Conservation (phyloP, 2,888 invertebrate species). For the Linnaemya vulpina region DNA sequence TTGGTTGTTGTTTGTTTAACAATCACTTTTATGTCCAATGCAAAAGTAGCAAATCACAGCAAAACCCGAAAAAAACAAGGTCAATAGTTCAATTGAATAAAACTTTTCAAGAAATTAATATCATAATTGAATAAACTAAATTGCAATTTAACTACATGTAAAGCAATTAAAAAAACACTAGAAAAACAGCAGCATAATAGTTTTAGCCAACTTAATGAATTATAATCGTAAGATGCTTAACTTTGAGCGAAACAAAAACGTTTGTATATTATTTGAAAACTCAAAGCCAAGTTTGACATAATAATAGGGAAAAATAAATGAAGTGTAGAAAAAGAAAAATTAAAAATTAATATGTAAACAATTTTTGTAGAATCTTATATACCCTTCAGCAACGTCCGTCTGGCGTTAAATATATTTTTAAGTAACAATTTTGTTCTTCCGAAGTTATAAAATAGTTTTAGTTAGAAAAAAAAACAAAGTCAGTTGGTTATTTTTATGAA, state of each 20-base stretch:
- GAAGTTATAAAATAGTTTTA: too few relatives aligned
- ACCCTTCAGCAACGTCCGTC: too few relatives aligned
- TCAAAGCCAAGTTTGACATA: too few relatives aligned
- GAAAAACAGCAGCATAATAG: neutral
- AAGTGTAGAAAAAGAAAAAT: too few relatives aligned
- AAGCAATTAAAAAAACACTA: neutral
- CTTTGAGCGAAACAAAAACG: neutral
- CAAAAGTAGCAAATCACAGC: conserved; percentile 13
- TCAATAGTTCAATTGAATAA: conserved; percentile 64
- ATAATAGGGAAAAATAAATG: too few relatives aligned
- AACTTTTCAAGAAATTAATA: conserved; percentile 18
- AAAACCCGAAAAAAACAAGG: conserved; percentile 56
- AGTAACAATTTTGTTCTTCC: too few relatives aligned
- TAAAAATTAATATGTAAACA: neutral
- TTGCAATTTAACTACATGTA: conserved; percentile 1
- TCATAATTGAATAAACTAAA: too few relatives aligned
- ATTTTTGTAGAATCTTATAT: too few relatives aligned
- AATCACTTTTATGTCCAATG: conserved; percentile 23
- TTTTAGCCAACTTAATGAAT: neutral
- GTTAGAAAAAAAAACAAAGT: too few relatives aligned
- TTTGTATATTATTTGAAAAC: neutral
- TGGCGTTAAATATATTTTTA: too few relatives aligned
- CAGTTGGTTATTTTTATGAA: too few relatives aligned
- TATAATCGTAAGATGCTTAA: neutral
- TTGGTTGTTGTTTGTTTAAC: conserved; percentile 1